Percentiles rank a stretch among this genome's conserved stretches.
Evolutionary conservation across 2,113 vertebrate species (phyloP).

Genomic region (Riparia riparia): DNA sequence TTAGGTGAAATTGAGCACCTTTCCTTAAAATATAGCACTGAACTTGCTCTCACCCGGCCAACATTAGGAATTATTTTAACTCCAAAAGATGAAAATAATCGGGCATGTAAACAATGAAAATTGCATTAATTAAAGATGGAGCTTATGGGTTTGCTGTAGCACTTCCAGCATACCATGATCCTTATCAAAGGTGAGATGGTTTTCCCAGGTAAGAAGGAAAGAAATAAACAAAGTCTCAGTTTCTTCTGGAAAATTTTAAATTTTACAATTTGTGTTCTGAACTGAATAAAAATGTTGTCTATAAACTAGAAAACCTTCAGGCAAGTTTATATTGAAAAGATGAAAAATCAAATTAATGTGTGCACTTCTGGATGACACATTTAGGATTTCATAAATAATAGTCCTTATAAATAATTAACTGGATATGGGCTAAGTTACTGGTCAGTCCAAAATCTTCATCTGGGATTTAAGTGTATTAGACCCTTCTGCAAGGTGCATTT

Average conservation of each 20-base stretch:
- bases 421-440: neutral
- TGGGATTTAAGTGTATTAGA: neutral
- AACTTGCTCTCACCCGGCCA: conserved; percentile 35
- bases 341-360: neutral
- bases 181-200: neutral
- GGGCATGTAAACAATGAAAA: conserved; percentile 24
- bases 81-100: conserved; percentile 58
- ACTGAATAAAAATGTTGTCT: neutral
- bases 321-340: neutral
- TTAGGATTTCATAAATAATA: neutral
- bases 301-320: neutral
- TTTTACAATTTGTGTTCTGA: neutral
- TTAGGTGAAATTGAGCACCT: conserved; percentile 62
- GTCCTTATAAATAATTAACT: neutral
- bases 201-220: conserved; percentile 20
- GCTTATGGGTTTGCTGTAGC: conserved; percentile 35
- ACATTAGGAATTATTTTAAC: conserved; percentile 66
- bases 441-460: neutral
- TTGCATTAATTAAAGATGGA: conserved; percentile 40
- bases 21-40: conserved; percentile 78
- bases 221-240: neutral
- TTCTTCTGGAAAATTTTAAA: neutral
- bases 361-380: neutral
- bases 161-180: neutral
- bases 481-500: neutral